These are phyloP conservation scores for Scylla paramamosain DNA, from an alignment of 1,140 invertebrate genomes.

Conservation along the genomic window DNA sequence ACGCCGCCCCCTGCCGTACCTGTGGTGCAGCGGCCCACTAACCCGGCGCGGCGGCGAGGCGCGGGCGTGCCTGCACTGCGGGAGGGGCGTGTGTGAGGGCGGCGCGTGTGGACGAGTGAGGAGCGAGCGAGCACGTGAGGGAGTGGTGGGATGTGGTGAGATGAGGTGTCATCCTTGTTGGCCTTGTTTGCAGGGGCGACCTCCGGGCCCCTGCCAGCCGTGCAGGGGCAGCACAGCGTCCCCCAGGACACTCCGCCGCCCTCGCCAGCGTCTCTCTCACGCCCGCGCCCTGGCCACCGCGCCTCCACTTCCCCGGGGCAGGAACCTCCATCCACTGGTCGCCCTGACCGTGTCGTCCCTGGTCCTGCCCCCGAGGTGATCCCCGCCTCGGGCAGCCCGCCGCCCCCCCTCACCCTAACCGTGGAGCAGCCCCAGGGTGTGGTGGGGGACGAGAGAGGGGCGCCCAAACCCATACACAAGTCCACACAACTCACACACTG, in stretches of 20 bases:
- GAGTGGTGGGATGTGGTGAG: not conserved
- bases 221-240: not conserved
- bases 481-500: constrained; percentile 35
- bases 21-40: not conserved
- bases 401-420: not conserved
- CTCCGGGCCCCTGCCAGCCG: not conserved
- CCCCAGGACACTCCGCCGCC: constrained; percentile 4
- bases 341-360: too few species aligned
- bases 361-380: too few species aligned
- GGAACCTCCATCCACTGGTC: not conserved
- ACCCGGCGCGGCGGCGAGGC: not conserved
- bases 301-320: not conserved
- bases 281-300: not conserved
- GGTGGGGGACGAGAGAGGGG: not conserved
- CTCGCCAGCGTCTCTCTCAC: not conserved
- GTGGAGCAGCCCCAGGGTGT: not conserved
- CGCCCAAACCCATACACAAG: not conserved
- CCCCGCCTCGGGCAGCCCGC: not conserved
- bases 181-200: not conserved
- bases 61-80: not conserved
- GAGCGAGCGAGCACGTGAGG: not conserved
- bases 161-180: not conserved
- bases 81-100: not conserved
- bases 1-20: constrained; percentile 1
- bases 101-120: not conserved